phyloP scores from a whole-genome alignment of 35 echinoderm and acorn worm genomes.

The Lytechinus pictus region DNA sequence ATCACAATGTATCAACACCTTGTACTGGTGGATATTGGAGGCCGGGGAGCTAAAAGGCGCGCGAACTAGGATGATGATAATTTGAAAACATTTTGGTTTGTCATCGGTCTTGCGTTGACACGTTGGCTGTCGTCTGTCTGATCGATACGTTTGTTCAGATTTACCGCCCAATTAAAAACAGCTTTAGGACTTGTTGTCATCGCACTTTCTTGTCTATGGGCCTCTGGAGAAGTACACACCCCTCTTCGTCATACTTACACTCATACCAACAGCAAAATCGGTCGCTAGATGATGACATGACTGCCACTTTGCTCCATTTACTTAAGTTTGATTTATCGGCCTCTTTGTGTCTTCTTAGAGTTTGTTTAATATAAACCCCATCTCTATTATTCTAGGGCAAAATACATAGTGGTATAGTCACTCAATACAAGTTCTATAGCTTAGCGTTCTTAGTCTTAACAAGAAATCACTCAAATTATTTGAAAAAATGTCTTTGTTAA shows the following conservation, averaged over 20 bases:
- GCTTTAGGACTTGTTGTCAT: constrained; percentile 37
- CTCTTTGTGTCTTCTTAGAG: too few relatives aligned
- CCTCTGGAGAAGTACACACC: constrained; percentile 15
- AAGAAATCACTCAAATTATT: too few relatives aligned
- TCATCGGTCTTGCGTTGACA: background rate
- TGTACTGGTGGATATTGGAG: background rate
- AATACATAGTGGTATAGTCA: too few relatives aligned
- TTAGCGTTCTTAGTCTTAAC: too few relatives aligned
- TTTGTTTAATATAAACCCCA: too few relatives aligned
- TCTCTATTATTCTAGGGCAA: too few relatives aligned
- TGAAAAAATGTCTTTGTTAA: too few relatives aligned
- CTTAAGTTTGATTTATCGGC: too few relatives aligned
- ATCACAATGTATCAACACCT: constrained; percentile 18
- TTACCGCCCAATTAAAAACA: constrained; percentile 31
- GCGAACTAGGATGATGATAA: background rate
- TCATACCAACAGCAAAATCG: too few relatives aligned
- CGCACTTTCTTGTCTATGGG: constrained; percentile 2
- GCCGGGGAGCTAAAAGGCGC: background rate
- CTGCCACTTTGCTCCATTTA: too few relatives aligned
- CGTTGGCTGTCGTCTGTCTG: background rate
- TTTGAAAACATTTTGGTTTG: background rate
- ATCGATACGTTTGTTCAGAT: constrained; percentile 30
- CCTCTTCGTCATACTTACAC: background rate
- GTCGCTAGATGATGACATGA: too few relatives aligned
- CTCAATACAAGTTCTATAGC: too few relatives aligned